Base-by-base conservation (phyloP, 64 coral and sea anemone species). In the Pachyseris speciosa region DNA sequence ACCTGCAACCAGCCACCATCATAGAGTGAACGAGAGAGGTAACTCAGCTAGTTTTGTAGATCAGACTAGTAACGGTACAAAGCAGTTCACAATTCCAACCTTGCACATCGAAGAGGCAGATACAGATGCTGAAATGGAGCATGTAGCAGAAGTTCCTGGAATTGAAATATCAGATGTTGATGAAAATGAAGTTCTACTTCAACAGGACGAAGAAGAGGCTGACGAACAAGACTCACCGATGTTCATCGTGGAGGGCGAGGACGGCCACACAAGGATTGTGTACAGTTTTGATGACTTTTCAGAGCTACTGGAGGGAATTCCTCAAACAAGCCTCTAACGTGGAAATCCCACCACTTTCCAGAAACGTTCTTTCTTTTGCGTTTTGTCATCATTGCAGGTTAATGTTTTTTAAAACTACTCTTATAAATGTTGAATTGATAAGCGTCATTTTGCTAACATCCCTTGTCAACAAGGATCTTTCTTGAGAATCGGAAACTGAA, bases 21-120 rank as follows among this genome's bases (percentile, higher is more conserved):
- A 17, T 5, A 52, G 61, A 12, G 34, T 40, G 0, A 10, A 20
- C 25, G 12, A 19, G 26, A 53, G 31, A 26, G 44, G 8, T 20
- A 51, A 2, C 25, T 2, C 13, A 10, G 13, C 11, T 52, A 4
- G 16, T 9, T 51, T 15, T 30, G 5, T 11, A 11, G 47, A 52
- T 34, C 74, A 52, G 33, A 27, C 44, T 0, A 52, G 45, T 5
- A 48, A 52, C 31, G 74, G 44, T 16, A 38, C 77, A 39, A 37
- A 63, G 16, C 32, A 55, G 9, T 81, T 81, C 53, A 55, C 48
- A 26, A 81, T 81, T 60, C 77, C 77, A 4, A 81, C 77, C 4
- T 40, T 81, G 30, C 77, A 81, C 77, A 81, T 81, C 8, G 77
- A 81, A 11, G 52, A 81, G 26, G 77, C 77, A 39, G 77, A 81